These are phyloP conservation scores for Pegoplata infirma DNA, from an alignment of 2,888 invertebrate genomes.

Conservation along the genomic window DNA sequence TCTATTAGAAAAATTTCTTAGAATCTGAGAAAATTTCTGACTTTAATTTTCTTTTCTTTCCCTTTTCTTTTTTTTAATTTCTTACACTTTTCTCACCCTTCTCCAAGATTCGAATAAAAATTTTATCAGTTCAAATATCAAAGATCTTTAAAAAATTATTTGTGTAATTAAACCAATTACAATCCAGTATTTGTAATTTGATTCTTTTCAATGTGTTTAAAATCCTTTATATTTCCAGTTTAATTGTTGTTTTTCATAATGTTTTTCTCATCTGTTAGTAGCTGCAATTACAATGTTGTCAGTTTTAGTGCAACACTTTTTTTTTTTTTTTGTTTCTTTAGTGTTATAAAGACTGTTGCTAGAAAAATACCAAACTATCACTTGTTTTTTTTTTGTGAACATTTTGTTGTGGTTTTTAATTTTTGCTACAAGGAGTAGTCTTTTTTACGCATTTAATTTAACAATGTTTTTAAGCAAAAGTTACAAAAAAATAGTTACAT, in stretches of 20 bases:
- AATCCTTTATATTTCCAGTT: slow-evolving; percentile 1
- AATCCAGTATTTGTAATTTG: background rate
- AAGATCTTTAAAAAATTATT: too few relatives aligned
- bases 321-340: slow-evolving; percentile 9
- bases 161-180: too few relatives aligned
- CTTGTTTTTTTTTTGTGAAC: slow-evolving; percentile 21
- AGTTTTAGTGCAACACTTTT: slow-evolving; percentile 59
- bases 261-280: slow-evolving; percentile 13
- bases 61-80: too few relatives aligned
- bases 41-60: too few relatives aligned
- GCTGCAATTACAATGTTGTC: slow-evolving; percentile 60
- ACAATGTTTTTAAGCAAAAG: slow-evolving; percentile 37
- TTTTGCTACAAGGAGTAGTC: slow-evolving; percentile 23
- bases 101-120: too few relatives aligned
- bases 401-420: slow-evolving; percentile 11
- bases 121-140: too few relatives aligned
- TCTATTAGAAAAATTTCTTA: too few relatives aligned
- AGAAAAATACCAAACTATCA: slow-evolving; percentile 20
- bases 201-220: background rate
- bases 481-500: slow-evolving; percentile 40
- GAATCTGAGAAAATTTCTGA: too few relatives aligned
- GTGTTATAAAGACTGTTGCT: background rate
- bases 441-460: slow-evolving; percentile 61
- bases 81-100: too few relatives aligned
- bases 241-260: slow-evolving; percentile 7